phyloP scores from a whole-genome alignment of 2,888 invertebrate genomes.

The Cryptocephalus primarius region DNA sequence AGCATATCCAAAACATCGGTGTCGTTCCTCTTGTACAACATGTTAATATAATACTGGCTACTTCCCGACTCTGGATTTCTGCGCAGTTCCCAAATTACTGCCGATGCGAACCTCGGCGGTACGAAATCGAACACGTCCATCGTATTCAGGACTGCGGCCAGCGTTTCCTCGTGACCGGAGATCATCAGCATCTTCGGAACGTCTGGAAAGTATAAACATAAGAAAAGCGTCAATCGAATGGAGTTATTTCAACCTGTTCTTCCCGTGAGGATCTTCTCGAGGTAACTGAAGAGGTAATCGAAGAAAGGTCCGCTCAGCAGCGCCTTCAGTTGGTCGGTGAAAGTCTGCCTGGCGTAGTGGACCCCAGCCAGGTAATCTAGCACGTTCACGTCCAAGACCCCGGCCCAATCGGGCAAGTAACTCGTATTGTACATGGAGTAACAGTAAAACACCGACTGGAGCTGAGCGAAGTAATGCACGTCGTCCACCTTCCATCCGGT shows the following conservation, averaged over 20 bases:
- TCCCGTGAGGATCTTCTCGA: conserved; percentile 31
- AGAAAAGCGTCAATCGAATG: too few relatives aligned
- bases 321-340: conserved; percentile 45
- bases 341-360: conserved; percentile 45
- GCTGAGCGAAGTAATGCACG: neutral
- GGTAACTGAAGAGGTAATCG: conserved; percentile 53
- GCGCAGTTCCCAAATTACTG: conserved; percentile 60
- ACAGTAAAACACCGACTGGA: conserved; percentile 41
- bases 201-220: neutral
- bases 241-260: neutral
- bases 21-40: conserved; percentile 56
- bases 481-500: conserved; percentile 37
- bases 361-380: conserved; percentile 49
- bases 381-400: conserved; percentile 2
- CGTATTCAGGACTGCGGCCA: conserved; percentile 61
- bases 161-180: conserved; percentile 70
- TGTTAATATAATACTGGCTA: conserved; percentile 19
- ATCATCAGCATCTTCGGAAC: conserved; percentile 54
- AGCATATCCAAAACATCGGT: conserved; percentile 43
- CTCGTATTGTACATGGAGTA: conserved; percentile 54
- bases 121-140: conserved; percentile 57
- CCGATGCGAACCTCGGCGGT: conserved; percentile 56
- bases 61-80: conserved; percentile 15
- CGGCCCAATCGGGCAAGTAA: conserved; percentile 1
- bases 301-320: conserved; percentile 53